A percentile compares a stretch with the other conserved stretches of the same genome.
Evolutionary conservation across 2,797 vertebrate genomes (phyloP).

Genomic region (Tokudaia muenninki): DNA sequence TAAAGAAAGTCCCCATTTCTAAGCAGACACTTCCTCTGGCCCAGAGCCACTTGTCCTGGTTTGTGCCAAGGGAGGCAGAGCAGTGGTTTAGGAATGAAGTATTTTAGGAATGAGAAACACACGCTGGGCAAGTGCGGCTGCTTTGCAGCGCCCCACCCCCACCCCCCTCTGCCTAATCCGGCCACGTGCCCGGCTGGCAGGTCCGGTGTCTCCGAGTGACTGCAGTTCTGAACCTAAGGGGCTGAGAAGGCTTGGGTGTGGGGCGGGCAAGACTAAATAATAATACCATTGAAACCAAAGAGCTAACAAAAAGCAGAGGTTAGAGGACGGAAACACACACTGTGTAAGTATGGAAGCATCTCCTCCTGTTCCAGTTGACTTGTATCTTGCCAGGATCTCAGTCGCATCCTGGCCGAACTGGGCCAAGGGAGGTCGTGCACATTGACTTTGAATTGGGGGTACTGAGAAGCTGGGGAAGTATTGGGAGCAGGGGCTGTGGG

Average conservation of each 20-base stretch:
- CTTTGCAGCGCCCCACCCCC: too few relatives aligned
- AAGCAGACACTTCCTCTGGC: conserved; percentile 73
- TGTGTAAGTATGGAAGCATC: rapidly evolving
- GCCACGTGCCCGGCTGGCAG: conserved; percentile 56
- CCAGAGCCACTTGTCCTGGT: conserved; percentile 26
- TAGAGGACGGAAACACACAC: not conserved
- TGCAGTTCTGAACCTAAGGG: not conserved
- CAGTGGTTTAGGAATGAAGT: conserved; percentile 59
- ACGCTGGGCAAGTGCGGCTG: not conserved
- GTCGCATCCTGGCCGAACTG: not conserved
- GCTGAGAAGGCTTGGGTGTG: not conserved
- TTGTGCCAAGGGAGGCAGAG: conserved; percentile 67
- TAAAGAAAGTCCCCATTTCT: conserved; percentile 52
- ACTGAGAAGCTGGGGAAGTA: rapidly evolving
- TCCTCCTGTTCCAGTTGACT: not conserved
- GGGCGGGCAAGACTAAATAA: not conserved
- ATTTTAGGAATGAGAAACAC: conserved; percentile 79
- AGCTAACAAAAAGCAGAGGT: not conserved
- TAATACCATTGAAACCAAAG: not conserved
- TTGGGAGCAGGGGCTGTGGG: rapidly evolving
- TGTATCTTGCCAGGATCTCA: not conserved
- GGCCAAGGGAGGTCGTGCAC: not conserved
- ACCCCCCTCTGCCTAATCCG: conserved; percentile 35
- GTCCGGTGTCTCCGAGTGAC: not conserved
- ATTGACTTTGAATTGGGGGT: not conserved